Evolutionary conservation across 1,140 invertebrate species (phyloP).

Genomic region (Leptinotarsa texana): DNA sequence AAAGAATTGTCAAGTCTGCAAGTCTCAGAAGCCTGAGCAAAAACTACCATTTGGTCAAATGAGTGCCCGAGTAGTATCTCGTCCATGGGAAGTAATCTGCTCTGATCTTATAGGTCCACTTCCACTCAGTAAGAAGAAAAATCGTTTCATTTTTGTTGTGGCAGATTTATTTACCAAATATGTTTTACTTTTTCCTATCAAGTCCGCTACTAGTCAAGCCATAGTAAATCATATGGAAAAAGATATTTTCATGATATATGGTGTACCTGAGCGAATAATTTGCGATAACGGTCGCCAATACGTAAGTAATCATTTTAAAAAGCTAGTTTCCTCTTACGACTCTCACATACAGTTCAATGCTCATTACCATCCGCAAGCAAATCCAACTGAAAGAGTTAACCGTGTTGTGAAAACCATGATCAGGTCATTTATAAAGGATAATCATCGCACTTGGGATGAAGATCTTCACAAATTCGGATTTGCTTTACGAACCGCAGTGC

Average conservation of each 20-base stretch:
- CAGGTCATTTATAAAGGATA: slow-evolving; percentile 27
- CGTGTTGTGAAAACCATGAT: slow-evolving; percentile 29
- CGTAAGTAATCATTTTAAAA: slow-evolving; percentile 15
- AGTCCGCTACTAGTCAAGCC: slow-evolving; percentile 15
- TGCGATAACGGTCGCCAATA: slow-evolving; percentile 29
- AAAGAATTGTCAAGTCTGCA: slow-evolving; percentile 4
- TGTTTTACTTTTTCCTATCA: slow-evolving; percentile 31
- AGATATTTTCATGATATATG: slow-evolving; percentile 35
- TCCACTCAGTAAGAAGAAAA: slow-evolving; percentile 29
- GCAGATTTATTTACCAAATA: slow-evolving; percentile 35
- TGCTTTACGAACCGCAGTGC: slow-evolving; percentile 28
- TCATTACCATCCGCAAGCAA: slow-evolving; percentile 27
- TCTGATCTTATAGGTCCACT: slow-evolving; percentile 32
- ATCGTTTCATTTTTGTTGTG: slow-evolving; percentile 29
- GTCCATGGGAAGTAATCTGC: slow-evolving; percentile 34
- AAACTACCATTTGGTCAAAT: slow-evolving; percentile 10
- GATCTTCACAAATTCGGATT: slow-evolving; percentile 21
- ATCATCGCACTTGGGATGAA: slow-evolving; percentile 32
- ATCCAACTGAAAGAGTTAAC: slow-evolving; percentile 32
- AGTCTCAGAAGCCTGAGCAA: not conserved
- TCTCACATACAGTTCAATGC: slow-evolving; percentile 27
- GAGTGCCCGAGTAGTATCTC: slow-evolving; percentile 31
- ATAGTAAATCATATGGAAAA: slow-evolving; percentile 33
- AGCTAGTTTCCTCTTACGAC: slow-evolving; percentile 22
- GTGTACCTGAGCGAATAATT: slow-evolving; percentile 26